Base-by-base conservation (phyloP, 2,797 vertebrate genomes). In the Anguilla marmorata region DNA sequence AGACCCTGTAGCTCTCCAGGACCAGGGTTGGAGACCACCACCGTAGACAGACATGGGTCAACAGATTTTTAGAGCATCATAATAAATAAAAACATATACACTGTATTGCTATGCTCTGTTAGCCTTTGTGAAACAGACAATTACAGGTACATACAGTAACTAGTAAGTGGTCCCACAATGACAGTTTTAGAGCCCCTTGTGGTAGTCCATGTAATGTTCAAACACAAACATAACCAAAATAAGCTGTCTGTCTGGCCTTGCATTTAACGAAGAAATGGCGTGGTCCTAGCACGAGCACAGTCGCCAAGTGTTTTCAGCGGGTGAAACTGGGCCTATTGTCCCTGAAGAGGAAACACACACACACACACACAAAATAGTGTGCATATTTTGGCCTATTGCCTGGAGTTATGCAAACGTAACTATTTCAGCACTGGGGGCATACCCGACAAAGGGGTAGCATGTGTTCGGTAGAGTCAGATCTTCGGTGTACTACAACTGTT, bases 371-470 rank as follows among this genome's bases (percentile, higher is more conserved):
- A 56, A 48, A 84, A 21, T 56, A 84, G 50, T 30, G 82, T 27
- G 48, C n/a, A 56, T 56, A 84, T 30, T 27, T 84, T 56, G 82
- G 82, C 82, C 50, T 30, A 19, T 12, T 84, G 82, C 82, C 82
- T 56, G 11, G 82, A 84, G 48, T 84, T 56, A 84, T 56, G 52
- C 45, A 84, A 50, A 84, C 82, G 54, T 54, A 54, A 84, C 41
- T 52, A 56, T 24, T 82, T n/a, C 50, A 84, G 50, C 24, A 19
- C 24, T 33, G 5, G 50, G 37, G 48, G 82, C 48, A 84, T 30
- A 27, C 82, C 50, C n/a, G 3, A 84, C 50, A 27, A 7, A 52
- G 82, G 52, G 50, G 52, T 21, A 54, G 82, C 50, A 16, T 84
- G 27, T 48, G 52, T 84, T 84, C 45, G 9, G 24, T 30, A 30